Percentiles rank a stretch among this genome's conserved stretches.
Evolutionary conservation across 2,888 invertebrate genomes (phyloP).

Genomic region (Tortricodes alternella): DNA sequence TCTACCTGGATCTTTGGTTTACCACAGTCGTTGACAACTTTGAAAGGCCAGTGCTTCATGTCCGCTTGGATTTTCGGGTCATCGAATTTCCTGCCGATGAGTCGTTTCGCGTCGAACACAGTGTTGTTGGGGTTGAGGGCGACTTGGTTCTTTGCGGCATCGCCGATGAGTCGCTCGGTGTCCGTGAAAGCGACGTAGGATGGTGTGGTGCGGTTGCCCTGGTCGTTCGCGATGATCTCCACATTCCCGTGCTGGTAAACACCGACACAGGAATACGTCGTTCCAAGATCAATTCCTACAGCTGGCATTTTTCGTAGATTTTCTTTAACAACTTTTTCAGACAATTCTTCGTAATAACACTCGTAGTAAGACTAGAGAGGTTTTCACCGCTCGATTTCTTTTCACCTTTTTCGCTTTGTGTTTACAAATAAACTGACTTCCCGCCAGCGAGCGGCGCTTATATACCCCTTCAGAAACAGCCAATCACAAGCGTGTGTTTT

Average conservation of each 20-base stretch:
- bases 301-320: slow-evolving; percentile 37
- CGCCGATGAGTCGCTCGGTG: slow-evolving; percentile 80
- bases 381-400: slow-evolving; percentile 8
- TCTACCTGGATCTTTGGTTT: slow-evolving; percentile 85
- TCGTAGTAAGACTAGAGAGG: slow-evolving; percentile 20
- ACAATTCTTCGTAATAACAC: slow-evolving; percentile 11
- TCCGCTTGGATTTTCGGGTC: slow-evolving; percentile 87
- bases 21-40: slow-evolving; percentile 82
- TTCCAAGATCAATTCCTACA: slow-evolving; percentile 79
- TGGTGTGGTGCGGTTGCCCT: slow-evolving; percentile 91
- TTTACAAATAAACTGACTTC: slow-evolving; percentile 33
- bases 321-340: slow-evolving; percentile 23
- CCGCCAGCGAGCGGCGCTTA: slow-evolving; percentile 25
- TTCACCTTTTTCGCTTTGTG: slow-evolving; percentile 28
- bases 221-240: slow-evolving; percentile 90
- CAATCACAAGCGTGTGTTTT: slow-evolving; percentile 33
- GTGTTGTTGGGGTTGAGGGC: slow-evolving; percentile 86
- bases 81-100: slow-evolving; percentile 89
- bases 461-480: slow-evolving; percentile 31
- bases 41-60: slow-evolving; percentile 90
- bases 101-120: slow-evolving; percentile 87
- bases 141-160: slow-evolving; percentile 86
- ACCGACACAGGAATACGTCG: slow-evolving; percentile 87
- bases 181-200: slow-evolving; percentile 88
- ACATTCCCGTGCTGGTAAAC: slow-evolving; percentile 88